Conservation (phyloP, 2,888 invertebrate genomes). For the Caenorhabditis angaria region DNA sequence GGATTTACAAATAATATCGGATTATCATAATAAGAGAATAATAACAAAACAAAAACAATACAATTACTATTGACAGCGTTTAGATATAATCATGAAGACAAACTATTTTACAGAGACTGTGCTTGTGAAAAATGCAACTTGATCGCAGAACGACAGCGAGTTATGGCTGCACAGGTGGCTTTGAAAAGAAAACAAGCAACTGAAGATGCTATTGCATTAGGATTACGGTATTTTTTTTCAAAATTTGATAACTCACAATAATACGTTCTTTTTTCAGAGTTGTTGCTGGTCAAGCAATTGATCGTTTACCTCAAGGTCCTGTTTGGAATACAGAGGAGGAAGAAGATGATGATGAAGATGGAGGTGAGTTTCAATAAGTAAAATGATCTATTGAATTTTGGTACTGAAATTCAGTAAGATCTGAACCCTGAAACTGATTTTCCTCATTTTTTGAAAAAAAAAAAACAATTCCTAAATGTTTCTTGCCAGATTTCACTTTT, state of each 20-base stretch:
- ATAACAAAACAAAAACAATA: too few species aligned
- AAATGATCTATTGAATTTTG: constrained; percentile 15
- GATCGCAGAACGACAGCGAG: constrained; percentile 94
- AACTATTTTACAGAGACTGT: constrained; percentile 80
- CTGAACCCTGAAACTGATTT: too few species aligned
- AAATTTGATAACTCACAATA: background rate
- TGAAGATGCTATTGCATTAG: constrained; percentile 71
- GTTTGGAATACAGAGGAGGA: constrained; percentile 78
- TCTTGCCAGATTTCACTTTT: too few species aligned
- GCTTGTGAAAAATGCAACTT: constrained; percentile 96
- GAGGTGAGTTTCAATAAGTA: constrained; percentile 33
- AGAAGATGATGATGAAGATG: constrained; percentile 32
- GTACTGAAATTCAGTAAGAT: too few species aligned
- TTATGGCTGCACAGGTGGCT: constrained; percentile 89
- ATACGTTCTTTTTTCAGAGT: constrained; percentile 30
- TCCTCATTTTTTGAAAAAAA: too few species aligned
- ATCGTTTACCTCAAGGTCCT: constrained; percentile 83
- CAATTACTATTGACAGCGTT: background rate
- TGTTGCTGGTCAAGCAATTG: constrained; percentile 77
- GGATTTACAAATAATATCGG: too few species aligned
- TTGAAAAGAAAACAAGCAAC: constrained; percentile 70
- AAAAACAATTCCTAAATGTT: background rate
- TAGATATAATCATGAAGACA: too few species aligned
- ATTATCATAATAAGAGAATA: too few species aligned
- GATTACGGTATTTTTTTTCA: constrained; percentile 49